Percentiles rank a stretch among this genome's conserved stretches.
phyloP scores from a whole-genome alignment of 92 coral and sea anemone species.

The Epizoanthus ramosus region DNA sequence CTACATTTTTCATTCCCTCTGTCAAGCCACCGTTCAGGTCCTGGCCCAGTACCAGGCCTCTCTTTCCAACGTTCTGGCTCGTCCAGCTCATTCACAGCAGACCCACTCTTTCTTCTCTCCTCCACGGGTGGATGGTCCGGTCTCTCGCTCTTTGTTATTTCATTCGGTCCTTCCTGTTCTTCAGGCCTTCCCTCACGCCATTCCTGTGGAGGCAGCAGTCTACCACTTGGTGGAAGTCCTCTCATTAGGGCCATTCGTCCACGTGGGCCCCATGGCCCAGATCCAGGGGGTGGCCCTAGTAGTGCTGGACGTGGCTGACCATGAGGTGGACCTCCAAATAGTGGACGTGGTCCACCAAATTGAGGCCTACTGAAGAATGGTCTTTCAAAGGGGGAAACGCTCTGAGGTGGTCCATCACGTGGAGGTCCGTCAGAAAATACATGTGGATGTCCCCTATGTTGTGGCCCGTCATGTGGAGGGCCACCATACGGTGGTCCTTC shows the following conservation, averaged over 20 bases:
- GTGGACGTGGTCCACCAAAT: slow-evolving; percentile 65
- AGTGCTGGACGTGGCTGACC: slow-evolving; percentile 50
- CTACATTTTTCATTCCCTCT: slow-evolving; percentile 14
- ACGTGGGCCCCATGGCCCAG: slow-evolving; percentile 69
- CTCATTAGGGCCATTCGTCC: slow-evolving; percentile 68
- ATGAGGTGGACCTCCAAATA: slow-evolving; percentile 68
- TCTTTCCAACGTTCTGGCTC: slow-evolving; percentile 8
- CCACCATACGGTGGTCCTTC: slow-evolving; percentile 63
- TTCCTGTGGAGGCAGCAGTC: slow-evolving; percentile 38
- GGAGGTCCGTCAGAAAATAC: slow-evolving; percentile 35
- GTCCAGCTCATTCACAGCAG: background rate
- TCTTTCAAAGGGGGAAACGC: slow-evolving; percentile 42
- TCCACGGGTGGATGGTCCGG: slow-evolving; percentile 27
- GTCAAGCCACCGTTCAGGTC: slow-evolving; percentile 47
- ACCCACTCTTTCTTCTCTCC: slow-evolving; percentile 29
- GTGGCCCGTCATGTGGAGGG: slow-evolving; percentile 48
- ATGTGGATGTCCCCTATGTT: slow-evolving; percentile 1
- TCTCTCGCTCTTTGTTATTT: background rate
- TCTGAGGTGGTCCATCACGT: slow-evolving; percentile 36
- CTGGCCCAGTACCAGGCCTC: slow-evolving; percentile 62
- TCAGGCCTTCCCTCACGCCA: slow-evolving; percentile 47
- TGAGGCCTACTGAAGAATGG: slow-evolving; percentile 49
- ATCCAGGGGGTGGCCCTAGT: slow-evolving; percentile 57
- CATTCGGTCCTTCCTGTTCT: slow-evolving; percentile 24
- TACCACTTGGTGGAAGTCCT: slow-evolving; percentile 65